Conservation (phyloP, 1,140 invertebrate genomes). For the Anthonomus grandis region DNA sequence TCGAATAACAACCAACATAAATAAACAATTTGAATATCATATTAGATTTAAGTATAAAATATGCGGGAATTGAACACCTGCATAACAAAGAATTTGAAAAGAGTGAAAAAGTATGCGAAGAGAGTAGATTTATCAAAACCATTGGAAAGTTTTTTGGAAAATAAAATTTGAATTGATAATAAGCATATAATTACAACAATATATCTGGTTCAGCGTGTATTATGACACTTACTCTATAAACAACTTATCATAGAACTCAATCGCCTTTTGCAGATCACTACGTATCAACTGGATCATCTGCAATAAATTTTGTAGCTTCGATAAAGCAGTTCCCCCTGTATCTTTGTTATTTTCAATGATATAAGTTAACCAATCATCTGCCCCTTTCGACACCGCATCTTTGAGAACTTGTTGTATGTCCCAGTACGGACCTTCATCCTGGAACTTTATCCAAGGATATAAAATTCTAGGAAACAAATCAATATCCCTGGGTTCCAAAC, state of each 20-base stretch:
- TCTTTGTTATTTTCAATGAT: constrained; percentile 64
- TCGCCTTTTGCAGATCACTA: constrained; percentile 74
- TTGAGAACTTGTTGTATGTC: constrained; percentile 60
- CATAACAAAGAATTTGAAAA: no score
- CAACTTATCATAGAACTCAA: constrained; percentile 77
- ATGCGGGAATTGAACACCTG: no score
- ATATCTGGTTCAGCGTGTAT: constrained; percentile 8
- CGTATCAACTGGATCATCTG: constrained; percentile 78
- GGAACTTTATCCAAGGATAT: constrained; percentile 61
- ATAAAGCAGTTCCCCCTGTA: constrained; percentile 58
- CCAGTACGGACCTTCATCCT: constrained; percentile 52
- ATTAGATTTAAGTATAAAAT: no score
- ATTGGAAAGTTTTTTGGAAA: no score
- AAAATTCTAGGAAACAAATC: constrained; percentile 66
- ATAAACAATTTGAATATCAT: no score
- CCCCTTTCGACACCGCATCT: constrained; percentile 67
- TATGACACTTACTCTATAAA: constrained; percentile 59
- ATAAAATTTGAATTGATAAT: no score
- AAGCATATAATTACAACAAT: no score
- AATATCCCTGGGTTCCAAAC: constrained; percentile 57
- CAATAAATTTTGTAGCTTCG: constrained; percentile 69
- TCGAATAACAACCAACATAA: no score
- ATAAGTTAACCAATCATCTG: constrained; percentile 73
- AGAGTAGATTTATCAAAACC: no score
- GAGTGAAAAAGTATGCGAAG: no score